A percentile compares a stretch with the other conserved stretches of the same genome.
These are phyloP conservation scores for Scatophagus argus DNA, from an alignment of 2,113 vertebrate species.

Conservation along the genomic window DNA sequence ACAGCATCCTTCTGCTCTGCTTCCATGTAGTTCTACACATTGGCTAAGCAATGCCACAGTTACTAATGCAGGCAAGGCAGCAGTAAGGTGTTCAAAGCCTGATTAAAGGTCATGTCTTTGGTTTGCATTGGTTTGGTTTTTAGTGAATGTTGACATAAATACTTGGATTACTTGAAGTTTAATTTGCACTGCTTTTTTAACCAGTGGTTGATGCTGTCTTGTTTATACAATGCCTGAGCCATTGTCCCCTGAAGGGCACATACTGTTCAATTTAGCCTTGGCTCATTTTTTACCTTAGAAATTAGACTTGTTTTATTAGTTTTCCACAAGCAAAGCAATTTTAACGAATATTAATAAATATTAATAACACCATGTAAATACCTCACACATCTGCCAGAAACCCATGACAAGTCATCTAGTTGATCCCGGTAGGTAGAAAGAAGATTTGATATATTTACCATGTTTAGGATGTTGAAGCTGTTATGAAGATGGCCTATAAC, in stretches of 20 bases:
- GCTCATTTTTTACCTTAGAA: neutral
- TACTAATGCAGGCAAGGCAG: neutral
- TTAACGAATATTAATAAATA: no score
- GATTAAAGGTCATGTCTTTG: neutral
- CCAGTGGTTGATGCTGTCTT: neutral
- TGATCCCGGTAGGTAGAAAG: no score
- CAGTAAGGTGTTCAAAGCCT: neutral
- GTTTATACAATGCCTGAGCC: neutral
- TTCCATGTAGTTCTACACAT: neutral
- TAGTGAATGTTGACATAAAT: neutral
- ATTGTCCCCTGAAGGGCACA: neutral
- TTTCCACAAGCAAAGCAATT: neutral
- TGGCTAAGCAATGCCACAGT: neutral
- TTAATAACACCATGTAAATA: no score
- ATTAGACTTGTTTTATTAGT: neutral
- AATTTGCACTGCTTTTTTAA: neutral
- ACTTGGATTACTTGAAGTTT: no score
- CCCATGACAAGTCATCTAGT: no score
- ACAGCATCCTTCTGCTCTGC: slow-evolving; percentile 9
- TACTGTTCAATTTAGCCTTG: neutral
- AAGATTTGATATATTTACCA: no score
- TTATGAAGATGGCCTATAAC: no score
- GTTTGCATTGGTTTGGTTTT: neutral
- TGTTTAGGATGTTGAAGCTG: no score
- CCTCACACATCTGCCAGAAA: no score